Evolutionary conservation across 2,113 vertebrate genomes (phyloP).

Genomic region (Psophia crepitans): DNA sequence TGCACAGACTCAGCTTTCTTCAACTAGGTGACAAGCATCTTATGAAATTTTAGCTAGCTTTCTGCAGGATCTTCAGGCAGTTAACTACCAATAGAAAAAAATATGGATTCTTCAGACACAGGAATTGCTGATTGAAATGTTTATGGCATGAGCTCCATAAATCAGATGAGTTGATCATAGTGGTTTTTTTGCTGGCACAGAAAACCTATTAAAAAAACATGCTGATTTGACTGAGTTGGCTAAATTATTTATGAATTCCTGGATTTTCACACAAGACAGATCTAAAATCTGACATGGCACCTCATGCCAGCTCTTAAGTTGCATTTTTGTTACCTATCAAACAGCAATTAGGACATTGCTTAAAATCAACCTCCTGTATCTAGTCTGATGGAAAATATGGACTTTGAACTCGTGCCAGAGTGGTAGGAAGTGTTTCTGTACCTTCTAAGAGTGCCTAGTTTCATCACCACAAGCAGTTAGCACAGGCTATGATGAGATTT

Average conservation of each 20-base stretch:
- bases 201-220: neutral
- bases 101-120: neutral
- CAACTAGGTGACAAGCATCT: neutral
- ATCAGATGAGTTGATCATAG: neutral
- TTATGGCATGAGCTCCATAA: neutral
- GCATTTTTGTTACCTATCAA: neutral
- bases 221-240: neutral
- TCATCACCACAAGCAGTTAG: neutral
- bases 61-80: neutral
- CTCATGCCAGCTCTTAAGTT: neutral
- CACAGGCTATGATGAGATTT: neutral
- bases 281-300: neutral
- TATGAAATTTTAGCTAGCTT: neutral
- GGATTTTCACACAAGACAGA: neutral
- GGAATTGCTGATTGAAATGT: neutral
- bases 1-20: neutral
- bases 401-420: constrained; percentile 2
- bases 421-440: constrained; percentile 19
- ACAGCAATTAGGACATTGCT: neutral
- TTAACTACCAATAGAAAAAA: neutral
- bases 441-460: neutral
- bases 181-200: neutral
- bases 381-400: constrained; percentile 1
- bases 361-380: constrained; percentile 1
- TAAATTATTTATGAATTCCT: neutral